Percentiles rank a stretch among this genome's conserved stretches.
These are phyloP conservation scores for Galagoides demidoff DNA, from an alignment of 2,797 vertebrate species.

Conservation along the genomic window DNA sequence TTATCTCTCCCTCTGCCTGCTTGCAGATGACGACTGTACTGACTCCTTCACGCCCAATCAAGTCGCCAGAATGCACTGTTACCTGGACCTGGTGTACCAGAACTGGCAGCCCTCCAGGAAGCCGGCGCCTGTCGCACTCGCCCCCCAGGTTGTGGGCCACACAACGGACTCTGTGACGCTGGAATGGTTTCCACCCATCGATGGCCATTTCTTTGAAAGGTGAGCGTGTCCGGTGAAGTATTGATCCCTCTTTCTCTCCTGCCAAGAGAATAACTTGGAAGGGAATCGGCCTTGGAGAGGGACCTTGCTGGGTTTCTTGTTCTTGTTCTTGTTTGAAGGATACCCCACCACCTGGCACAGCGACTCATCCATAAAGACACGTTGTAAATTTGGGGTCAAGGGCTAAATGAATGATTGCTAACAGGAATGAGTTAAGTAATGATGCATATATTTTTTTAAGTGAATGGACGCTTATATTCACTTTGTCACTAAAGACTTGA, in stretches of 20 bases:
- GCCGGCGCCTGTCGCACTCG: slow-evolving; percentile 93
- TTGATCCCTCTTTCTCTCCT: background rate
- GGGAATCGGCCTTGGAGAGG: background rate
- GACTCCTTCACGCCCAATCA: slow-evolving; percentile 99
- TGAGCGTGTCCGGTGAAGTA: slow-evolving; percentile 87
- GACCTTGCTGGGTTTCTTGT: background rate
- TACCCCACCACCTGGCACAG: background rate
- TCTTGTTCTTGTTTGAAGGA: background rate
- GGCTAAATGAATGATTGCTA: background rate
- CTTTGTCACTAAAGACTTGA: slow-evolving; percentile 17
- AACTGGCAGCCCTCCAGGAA: slow-evolving; percentile 94
- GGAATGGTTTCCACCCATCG: slow-evolving; percentile 98
- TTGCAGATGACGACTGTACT: slow-evolving; percentile 96
- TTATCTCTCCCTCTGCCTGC: slow-evolving; percentile 65
- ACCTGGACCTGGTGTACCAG: slow-evolving; percentile 97
- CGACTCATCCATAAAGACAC: background rate
- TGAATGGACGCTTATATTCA: background rate
- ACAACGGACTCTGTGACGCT: slow-evolving; percentile 90
- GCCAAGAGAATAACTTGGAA: slow-evolving; percentile 4
- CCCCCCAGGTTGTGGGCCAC: slow-evolving; percentile 95
- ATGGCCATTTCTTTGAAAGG: slow-evolving; percentile 97
- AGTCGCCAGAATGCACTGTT: slow-evolving; percentile 99
- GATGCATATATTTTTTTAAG: background rate
- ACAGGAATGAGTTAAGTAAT: background rate
- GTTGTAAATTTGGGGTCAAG: background rate